Conservation (phyloP, 2,888 invertebrate species). For the Phragmatobia fuliginosa region DNA sequence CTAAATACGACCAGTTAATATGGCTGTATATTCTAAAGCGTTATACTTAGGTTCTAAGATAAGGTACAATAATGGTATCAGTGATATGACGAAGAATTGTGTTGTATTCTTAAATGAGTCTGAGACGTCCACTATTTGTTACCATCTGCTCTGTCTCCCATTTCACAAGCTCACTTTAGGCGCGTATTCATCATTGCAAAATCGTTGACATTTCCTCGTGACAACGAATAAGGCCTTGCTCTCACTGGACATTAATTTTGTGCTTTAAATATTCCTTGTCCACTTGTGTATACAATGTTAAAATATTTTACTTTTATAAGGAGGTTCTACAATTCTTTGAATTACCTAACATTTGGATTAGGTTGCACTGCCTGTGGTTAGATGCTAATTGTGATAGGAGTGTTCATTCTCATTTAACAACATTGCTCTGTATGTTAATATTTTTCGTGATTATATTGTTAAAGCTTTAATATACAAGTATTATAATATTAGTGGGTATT, state of each 20-base stretch:
- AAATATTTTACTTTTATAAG: background rate
- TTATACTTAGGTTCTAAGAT: background rate
- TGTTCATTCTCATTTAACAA: too few species aligned
- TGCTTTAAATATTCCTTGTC: background rate
- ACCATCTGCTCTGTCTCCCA: conserved; percentile 40
- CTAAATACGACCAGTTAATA: background rate
- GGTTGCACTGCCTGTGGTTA: too few species aligned
- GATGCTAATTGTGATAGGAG: too few species aligned
- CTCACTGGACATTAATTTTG: background rate
- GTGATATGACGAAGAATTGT: conserved; percentile 26
- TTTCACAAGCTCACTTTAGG: conserved; percentile 52
- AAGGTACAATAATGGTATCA: background rate
- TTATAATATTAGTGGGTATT: too few species aligned
- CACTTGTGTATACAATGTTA: background rate
- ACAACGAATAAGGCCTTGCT: conserved; percentile 23
- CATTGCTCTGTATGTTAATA: too few species aligned
- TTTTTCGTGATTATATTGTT: too few species aligned
- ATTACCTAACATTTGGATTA: too few species aligned
- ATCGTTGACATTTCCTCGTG: conserved; percentile 68
- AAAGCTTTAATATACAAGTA: too few species aligned
- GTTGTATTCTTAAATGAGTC: conserved; percentile 48
- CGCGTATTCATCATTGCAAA: conserved; percentile 63
- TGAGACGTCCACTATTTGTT: conserved; percentile 56
- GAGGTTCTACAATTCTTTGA: too few species aligned
- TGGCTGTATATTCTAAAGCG: too few species aligned